Percentiles rank a stretch among this genome's conserved stretches.
These are phyloP conservation scores for Delphinapterus leucas DNA, from an alignment of 2,113 vertebrate species.

Conservation along the genomic window DNA sequence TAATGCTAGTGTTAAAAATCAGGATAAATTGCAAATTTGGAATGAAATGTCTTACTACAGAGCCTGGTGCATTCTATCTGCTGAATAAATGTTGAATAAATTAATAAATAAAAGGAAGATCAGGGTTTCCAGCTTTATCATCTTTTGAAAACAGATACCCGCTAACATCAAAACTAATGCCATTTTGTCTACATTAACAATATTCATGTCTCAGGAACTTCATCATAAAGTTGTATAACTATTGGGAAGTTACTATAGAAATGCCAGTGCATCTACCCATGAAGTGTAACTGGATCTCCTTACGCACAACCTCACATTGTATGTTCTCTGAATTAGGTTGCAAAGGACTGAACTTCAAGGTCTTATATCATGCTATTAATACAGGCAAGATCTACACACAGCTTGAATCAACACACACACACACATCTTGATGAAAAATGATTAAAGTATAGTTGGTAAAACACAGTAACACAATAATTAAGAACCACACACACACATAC, in stretches of 20 bases:
- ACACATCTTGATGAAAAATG: slow-evolving; percentile 13
- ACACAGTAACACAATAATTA: slow-evolving; percentile 48
- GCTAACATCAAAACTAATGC: neutral
- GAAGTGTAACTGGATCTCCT: neutral
- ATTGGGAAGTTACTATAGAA: neutral
- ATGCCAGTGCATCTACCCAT: neutral
- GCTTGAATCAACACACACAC: neutral
- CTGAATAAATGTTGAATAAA: neutral
- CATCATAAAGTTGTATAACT: slow-evolving; percentile 47
- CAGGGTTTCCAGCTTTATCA: neutral
- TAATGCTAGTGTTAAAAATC: slow-evolving; percentile 48
- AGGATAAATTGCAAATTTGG: slow-evolving; percentile 26
- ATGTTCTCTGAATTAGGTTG: neutral
- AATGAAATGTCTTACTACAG: slow-evolving; percentile 22
- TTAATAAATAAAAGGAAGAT: neutral
- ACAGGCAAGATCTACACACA: neutral
- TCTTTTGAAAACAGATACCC: slow-evolving; percentile 26
- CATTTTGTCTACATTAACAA: neutral
- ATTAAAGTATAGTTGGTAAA: slow-evolving; percentile 21
- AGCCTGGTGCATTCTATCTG: slow-evolving; percentile 2
- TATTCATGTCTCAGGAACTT: neutral
- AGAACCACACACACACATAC: neutral
- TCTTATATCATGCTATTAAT: neutral
- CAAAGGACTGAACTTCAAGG: slow-evolving; percentile 56
- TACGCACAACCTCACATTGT: neutral